Percentiles rank a stretch among this genome's conserved stretches.
Evolutionary conservation across 2,797 vertebrate genomes (phyloP).

Genomic region (Myotis vivesi): DNA sequence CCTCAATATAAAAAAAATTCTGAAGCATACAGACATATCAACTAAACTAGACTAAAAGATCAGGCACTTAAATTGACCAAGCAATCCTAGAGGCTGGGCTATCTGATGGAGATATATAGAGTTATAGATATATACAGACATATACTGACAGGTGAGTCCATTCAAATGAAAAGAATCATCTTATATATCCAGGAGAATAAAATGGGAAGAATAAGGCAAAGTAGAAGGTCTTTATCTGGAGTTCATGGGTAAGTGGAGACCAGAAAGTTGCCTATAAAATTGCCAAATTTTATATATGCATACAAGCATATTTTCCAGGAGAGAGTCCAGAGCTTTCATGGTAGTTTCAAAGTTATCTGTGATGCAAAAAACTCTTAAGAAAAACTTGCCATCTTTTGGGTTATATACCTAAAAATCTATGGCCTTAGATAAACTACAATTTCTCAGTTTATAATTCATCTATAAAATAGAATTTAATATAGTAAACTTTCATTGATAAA

Average conservation of each 20-base stretch:
- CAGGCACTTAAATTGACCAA: constrained; percentile 36
- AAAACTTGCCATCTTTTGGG: neutral
- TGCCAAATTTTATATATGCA: neutral
- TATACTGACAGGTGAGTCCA: neutral
- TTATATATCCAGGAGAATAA: neutral
- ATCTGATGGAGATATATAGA: neutral
- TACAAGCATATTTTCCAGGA: neutral
- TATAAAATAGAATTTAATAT: neutral
- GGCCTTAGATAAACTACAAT: neutral
- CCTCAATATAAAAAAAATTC: neutral
- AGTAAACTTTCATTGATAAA: constrained; percentile 36
- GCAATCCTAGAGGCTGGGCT: neutral
- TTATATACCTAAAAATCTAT: neutral
- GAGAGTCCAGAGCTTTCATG: neutral
- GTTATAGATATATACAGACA: constrained; percentile 21
- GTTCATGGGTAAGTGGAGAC: neutral
- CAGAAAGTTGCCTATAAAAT: too few species aligned
- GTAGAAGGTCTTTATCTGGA: neutral
- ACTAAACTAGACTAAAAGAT: constrained; percentile 32
- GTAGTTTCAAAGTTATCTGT: constrained; percentile 25
- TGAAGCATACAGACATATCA: neutral
- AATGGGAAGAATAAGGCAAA: neutral
- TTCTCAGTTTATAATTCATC: neutral
- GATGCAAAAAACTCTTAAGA: neutral
- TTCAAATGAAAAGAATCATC: neutral